These are phyloP conservation scores for Eurystomus gularis DNA, from an alignment of 2,113 vertebrate genomes.

Conservation along the genomic window DNA sequence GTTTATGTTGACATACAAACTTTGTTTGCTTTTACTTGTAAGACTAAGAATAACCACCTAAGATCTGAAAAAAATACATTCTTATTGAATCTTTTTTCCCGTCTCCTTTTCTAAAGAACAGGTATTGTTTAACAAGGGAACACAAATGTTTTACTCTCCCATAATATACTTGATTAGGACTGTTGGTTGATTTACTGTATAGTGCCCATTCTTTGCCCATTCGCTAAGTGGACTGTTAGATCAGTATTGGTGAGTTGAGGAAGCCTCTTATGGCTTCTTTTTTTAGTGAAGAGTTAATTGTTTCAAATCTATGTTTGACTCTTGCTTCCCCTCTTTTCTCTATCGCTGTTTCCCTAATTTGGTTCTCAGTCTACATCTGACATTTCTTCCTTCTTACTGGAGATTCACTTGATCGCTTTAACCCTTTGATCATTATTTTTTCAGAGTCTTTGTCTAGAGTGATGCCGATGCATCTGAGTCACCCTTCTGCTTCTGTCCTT, in stretches of 20 bases:
- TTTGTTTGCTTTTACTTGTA: background rate
- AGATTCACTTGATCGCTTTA: background rate
- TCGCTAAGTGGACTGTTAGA: background rate
- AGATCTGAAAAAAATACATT: background rate
- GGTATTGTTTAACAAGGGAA: background rate
- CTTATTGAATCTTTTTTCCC: background rate
- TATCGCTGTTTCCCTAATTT: background rate
- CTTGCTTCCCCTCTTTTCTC: background rate
- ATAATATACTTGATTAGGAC: background rate
- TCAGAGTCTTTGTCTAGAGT: background rate
- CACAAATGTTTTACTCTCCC: background rate
- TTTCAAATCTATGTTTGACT: background rate
- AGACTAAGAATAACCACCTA: background rate
- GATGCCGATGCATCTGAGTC: background rate
- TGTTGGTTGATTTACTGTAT: background rate
- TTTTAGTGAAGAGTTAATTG: background rate
- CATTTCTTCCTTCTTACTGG: background rate
- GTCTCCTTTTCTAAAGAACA: background rate
- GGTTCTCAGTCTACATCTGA: background rate
- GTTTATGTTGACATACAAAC: background rate
- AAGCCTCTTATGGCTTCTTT: background rate
- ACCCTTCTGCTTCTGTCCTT: background rate
- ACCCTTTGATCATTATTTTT: background rate
- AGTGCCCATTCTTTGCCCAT: background rate
- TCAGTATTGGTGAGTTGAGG: background rate